phyloP scores from a whole-genome alignment of 2,113 vertebrate species.

The Ctenomys sociabilis region DNA sequence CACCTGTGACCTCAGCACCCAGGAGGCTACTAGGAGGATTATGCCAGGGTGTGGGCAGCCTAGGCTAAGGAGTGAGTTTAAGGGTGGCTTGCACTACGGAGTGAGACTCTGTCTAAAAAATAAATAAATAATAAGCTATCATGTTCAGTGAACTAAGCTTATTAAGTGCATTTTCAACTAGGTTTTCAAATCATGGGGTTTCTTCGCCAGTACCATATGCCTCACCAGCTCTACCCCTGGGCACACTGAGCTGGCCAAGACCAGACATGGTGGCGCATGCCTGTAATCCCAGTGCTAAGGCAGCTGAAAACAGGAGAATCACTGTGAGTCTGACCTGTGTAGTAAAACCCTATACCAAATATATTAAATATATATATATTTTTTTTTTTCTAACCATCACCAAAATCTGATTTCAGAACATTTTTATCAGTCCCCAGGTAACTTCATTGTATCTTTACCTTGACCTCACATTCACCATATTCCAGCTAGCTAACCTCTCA shows the following conservation, averaged over 20 bases:
- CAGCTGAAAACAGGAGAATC: too few species aligned
- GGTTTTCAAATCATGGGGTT: not conserved
- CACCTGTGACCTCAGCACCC: not conserved
- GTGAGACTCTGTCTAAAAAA: not conserved
- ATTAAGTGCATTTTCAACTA: not conserved
- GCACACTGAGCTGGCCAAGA: too few species aligned
- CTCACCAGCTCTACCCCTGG: too few species aligned
- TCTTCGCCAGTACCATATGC: too few species aligned
- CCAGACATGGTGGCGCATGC: too few species aligned
- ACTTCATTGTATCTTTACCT: not conserved
- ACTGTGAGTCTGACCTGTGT: too few species aligned
- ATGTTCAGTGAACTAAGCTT: not conserved
- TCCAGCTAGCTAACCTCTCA: not conserved
- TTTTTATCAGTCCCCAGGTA: not conserved
- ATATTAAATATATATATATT: too few species aligned
- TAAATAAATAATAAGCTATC: not conserved
- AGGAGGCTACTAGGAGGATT: not conserved
- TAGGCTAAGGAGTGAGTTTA: not conserved
- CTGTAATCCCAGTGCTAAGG: too few species aligned
- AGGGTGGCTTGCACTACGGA: not conserved
- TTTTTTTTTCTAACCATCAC: not conserved
- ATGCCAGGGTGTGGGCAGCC: too few species aligned
- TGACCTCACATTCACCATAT: not conserved
- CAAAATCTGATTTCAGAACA: not conserved
- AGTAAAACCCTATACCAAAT: too few species aligned